These are phyloP conservation scores for Boulengeromyrus knoepffleri DNA, from an alignment of 2,113 vertebrate genomes.

Conservation along the genomic window DNA sequence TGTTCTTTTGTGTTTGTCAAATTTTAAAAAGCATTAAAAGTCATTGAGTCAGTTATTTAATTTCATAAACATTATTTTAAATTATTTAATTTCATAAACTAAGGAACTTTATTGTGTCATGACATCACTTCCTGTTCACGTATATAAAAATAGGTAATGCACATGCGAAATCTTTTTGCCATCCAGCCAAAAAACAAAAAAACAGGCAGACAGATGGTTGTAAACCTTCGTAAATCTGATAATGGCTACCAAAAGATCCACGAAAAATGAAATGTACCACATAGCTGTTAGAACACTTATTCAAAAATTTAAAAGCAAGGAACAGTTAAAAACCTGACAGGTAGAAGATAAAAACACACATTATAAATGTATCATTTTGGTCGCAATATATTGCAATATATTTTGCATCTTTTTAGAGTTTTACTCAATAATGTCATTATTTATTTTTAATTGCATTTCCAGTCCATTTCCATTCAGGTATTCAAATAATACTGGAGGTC, in stretches of 20 bases:
- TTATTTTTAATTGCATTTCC: background rate
- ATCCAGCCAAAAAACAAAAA: background rate
- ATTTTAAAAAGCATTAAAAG: background rate
- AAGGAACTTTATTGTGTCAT: background rate
- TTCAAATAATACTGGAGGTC: background rate
- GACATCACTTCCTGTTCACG: background rate
- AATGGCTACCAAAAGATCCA: background rate
- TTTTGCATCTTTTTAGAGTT: background rate
- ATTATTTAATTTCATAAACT: background rate
- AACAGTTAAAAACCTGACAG: background rate
- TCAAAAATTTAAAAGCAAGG: background rate
- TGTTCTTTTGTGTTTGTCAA: background rate
- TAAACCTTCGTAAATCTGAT: background rate
- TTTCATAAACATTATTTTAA: background rate
- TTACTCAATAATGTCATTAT: background rate
- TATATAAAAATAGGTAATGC: background rate
- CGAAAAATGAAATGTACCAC: background rate
- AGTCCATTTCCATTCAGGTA: background rate
- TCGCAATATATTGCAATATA: too few species aligned
- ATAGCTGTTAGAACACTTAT: background rate
- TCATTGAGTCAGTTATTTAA: background rate
- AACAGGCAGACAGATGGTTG: background rate
- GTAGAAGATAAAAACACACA: background rate
- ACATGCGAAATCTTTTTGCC: background rate
- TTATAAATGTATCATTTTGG: too few species aligned